Evolutionary conservation across 2,113 vertebrate species (phyloP).

Genomic region (Ammodytes marinus): DNA sequence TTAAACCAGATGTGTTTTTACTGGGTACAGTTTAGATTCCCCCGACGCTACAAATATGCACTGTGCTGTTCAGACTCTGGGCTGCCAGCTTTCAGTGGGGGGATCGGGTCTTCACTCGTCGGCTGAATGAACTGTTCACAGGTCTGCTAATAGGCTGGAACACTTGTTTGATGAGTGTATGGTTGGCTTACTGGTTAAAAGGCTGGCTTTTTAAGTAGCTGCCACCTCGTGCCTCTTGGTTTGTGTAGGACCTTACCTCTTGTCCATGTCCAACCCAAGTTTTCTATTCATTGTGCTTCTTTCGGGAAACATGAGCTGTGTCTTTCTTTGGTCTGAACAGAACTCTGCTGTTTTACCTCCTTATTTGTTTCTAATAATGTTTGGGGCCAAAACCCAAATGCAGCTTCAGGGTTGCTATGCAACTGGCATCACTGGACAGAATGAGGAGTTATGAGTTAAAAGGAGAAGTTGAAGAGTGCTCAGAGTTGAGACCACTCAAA

Average conservation of each 20-base stretch:
- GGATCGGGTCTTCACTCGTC: conserved; percentile 15
- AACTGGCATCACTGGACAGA: not conserved
- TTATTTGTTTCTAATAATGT: conserved; percentile 6
- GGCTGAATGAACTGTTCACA: conserved; percentile 10
- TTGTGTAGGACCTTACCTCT: conserved; percentile 2
- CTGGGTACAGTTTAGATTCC: conserved; percentile 79
- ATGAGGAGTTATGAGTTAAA: not conserved
- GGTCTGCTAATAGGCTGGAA: conserved; percentile 11
- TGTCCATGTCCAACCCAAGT: not conserved
- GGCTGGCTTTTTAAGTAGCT: not conserved
- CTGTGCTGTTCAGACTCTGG: conserved; percentile 38
- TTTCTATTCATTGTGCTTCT: not conserved
- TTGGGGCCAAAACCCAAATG: not conserved
- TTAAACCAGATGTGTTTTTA: conserved; percentile 84
- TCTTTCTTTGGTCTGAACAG: not conserved
- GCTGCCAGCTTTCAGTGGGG: conserved; percentile 57
- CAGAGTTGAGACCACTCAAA: too few species aligned
- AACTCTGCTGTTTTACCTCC: not conserved
- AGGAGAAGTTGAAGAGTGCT: not conserved
- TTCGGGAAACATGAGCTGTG: not conserved
- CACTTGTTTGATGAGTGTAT: conserved; percentile 12
- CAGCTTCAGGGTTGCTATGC: conserved; percentile 4
- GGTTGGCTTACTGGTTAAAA: conserved; percentile 1
- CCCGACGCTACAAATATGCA: conserved; percentile 72
- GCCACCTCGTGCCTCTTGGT: not conserved